Percentiles rank a stretch among this genome's conserved stretches.
phyloP scores from a whole-genome alignment of 1,140 invertebrate genomes.

The Aporrectodea caliginosa region DNA sequence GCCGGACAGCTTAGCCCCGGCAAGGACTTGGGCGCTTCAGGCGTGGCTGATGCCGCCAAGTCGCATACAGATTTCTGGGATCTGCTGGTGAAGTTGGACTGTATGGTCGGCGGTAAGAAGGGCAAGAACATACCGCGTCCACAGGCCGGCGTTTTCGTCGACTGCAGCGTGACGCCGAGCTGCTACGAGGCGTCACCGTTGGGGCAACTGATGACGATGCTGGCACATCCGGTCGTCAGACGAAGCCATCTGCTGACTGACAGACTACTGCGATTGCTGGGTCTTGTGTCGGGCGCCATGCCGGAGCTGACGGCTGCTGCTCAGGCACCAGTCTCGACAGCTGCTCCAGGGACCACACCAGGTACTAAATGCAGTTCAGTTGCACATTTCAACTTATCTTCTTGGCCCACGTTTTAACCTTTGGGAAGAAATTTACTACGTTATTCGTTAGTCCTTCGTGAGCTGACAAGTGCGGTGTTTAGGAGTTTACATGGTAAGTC shows the following conservation, averaged over 20 bases:
- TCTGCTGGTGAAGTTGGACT: constrained; percentile 65
- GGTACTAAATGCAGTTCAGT: neutral
- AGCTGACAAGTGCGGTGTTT: no score
- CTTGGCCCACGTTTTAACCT: no score
- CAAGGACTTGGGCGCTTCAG: neutral
- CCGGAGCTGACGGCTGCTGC: neutral
- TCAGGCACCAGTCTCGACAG: neutral
- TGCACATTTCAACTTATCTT: neutral
- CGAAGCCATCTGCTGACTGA: constrained; percentile 76
- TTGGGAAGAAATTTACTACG: no score
- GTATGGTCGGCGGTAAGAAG: constrained; percentile 58
- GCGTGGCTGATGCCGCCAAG: neutral
- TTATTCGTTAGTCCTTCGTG: no score
- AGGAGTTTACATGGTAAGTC: no score
- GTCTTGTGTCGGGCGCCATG: constrained; percentile 64
- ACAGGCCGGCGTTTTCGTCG: constrained; percentile 34
- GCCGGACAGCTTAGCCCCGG: neutral
- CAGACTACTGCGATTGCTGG: constrained; percentile 71
- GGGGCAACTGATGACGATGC: constrained; percentile 74
- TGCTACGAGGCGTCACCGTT: constrained; percentile 71
- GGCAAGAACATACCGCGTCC: constrained; percentile 36
- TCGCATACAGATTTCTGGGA: constrained; percentile 71
- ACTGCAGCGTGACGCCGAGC: constrained; percentile 35
- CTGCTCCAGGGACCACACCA: constrained; percentile 7
- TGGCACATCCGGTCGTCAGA: constrained; percentile 75